These are phyloP conservation scores for Myiagra hebetior DNA, from an alignment of 2,113 vertebrate species.

Conservation along the genomic window DNA sequence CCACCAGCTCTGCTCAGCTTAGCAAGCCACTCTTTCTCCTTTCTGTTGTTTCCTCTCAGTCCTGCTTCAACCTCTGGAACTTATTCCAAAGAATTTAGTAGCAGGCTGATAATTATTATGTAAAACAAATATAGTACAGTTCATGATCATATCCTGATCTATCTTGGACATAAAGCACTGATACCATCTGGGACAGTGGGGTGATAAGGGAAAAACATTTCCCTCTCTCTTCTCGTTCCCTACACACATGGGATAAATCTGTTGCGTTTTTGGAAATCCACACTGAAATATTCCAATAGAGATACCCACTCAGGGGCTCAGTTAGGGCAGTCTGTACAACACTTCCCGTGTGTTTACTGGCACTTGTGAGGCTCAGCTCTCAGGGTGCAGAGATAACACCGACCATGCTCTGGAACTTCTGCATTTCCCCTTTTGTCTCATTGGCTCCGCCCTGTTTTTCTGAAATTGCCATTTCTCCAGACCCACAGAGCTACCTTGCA, in stretches of 20 bases:
- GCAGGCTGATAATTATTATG: background rate
- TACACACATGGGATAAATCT: background rate
- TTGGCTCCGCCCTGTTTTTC: background rate
- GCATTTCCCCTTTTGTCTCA: background rate
- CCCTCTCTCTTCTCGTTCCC: background rate
- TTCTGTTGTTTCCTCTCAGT: background rate
- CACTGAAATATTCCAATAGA: background rate
- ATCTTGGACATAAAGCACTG: background rate
- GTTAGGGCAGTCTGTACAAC: background rate
- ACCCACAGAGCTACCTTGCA: background rate
- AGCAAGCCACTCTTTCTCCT: background rate
- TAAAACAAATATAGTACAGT: background rate
- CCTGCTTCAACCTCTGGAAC: background rate
- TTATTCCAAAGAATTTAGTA: background rate
- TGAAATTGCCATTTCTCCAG: background rate
- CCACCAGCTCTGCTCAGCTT: background rate
- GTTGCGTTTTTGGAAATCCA: background rate
- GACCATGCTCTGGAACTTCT: background rate
- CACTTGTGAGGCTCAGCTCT: background rate
- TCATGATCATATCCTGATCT: background rate
- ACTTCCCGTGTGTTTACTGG: background rate
- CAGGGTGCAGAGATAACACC: background rate
- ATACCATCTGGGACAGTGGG: background rate
- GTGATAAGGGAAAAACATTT: rapidly evolving
- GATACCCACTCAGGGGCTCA: rapidly evolving